Base-by-base conservation (phyloP, 2,888 invertebrate genomes). In the Hypselothyrea guttata region DNA sequence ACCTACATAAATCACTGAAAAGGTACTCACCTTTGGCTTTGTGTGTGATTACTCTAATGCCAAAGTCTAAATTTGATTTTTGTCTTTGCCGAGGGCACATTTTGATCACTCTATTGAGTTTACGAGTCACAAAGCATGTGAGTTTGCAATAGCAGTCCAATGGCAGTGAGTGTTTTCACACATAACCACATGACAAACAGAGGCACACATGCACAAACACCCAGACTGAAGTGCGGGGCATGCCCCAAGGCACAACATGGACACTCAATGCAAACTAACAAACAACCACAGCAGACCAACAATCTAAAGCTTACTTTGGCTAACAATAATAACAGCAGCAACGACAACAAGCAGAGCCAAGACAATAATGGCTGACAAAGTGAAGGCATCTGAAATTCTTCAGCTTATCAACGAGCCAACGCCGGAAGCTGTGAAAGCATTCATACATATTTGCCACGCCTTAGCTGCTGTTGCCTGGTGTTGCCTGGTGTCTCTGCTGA, bases 351-450 rank as follows among this genome's bases (percentile, higher is more conserved):
- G 11, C 13, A 18, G 42, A 45, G 44, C 11, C 38, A 44, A 51
- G 44, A 61, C 56, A 61, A 67, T 66, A 51, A 58, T 58, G 59
- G 45, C 52, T 56, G 66, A 60, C 59, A 55, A 33, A 69, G 57
- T 61, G 57, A 72, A 70, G 75, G 54, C 84, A 78, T 58, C 71
- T 75, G 64, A 79, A 83, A 85, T 81, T 81, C 81, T 71, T 74
- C 53, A 53, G 85, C 81, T 81, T 81, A 85, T 85, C 85, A 81
- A 79, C 71, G 68, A 48, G 47, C 53, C 63, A 63, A 64, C 47
- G 76, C 86, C 86, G 81, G 74, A 83, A 83, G 81, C 86, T 85
- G 76, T 69, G 76, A 76, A 69, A 79, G 60, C 74, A 71, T 67
- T 79, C 81, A 68, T 76, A 83, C 66, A 78, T 78, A 79, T 85